These are phyloP conservation scores for Pogoniulus pusillus DNA, from an alignment of 2,797 vertebrate species.

Conservation along the genomic window DNA sequence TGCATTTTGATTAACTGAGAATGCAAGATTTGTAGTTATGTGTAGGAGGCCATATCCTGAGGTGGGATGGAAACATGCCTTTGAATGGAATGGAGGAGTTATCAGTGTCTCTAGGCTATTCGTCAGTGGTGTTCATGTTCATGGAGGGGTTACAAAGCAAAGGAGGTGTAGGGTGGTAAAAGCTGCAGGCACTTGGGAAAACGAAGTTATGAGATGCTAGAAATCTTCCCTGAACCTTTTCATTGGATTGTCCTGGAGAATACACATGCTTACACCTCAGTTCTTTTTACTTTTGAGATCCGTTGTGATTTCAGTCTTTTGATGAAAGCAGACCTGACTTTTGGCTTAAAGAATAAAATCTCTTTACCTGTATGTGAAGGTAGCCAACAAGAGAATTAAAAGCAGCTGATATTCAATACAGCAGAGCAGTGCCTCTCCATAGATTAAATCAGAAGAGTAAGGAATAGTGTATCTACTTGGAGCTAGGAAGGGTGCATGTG, in stretches of 20 bases:
- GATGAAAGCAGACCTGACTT: neutral
- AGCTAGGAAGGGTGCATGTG: neutral
- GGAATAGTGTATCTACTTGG: neutral
- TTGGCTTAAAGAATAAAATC: neutral
- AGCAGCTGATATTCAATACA: neutral
- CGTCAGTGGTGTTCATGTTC: fast-evolving
- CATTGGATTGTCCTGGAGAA: neutral
- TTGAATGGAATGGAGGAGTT: neutral
- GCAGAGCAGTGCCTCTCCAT: neutral
- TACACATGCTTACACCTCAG: neutral
- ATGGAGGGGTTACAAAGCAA: neutral
- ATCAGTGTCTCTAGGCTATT: neutral
- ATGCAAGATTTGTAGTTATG: neutral
- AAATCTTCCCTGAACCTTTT: neutral
- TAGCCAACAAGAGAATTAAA: neutral
- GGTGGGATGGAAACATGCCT: neutral
- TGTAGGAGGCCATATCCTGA: neutral
- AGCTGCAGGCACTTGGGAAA: neutral
- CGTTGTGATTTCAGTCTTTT: neutral
- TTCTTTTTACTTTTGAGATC: neutral
- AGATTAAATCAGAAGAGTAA: neutral
- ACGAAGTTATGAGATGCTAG: neutral
- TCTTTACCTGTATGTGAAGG: neutral
- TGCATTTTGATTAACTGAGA: neutral
- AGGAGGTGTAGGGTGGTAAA: neutral